These are phyloP conservation scores for Clistopyga incitator DNA, from an alignment of 2,888 invertebrate genomes.

Conservation along the genomic window DNA sequence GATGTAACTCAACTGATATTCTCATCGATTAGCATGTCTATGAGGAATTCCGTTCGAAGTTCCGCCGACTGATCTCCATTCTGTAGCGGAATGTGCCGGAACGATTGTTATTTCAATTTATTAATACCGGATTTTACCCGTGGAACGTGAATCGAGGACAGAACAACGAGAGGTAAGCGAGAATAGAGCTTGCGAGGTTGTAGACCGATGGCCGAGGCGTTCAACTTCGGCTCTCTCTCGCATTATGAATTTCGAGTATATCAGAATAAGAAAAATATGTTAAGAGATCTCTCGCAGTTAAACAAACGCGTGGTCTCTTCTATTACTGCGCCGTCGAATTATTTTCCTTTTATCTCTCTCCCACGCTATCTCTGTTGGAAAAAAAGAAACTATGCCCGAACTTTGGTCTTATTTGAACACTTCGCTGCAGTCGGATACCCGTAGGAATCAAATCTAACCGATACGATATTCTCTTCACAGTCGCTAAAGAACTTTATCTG, in stretches of 20 bases:
- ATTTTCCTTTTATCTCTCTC: neutral
- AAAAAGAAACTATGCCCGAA: conserved; percentile 39
- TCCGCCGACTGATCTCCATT: neutral
- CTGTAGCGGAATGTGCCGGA: neutral
- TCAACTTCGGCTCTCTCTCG: neutral
- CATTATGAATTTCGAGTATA: conserved; percentile 31
- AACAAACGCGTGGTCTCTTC: neutral
- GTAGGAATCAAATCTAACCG: conserved; percentile 50
- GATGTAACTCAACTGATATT: neutral
- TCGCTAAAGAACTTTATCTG: conserved; percentile 6
- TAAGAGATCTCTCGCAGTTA: neutral
- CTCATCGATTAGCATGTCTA: neutral
- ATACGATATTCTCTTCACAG: conserved; percentile 9
- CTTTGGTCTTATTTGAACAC: conserved; percentile 45
- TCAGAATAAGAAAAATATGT: conserved; percentile 28
- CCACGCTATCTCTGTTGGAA: neutral
- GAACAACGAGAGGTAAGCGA: neutral
- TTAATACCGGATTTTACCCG: neutral
- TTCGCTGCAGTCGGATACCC: conserved; percentile 27
- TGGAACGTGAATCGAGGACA: neutral
- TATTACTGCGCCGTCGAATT: neutral
- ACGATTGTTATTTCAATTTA: neutral
- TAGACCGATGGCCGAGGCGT: neutral
- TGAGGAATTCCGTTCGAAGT: neutral
- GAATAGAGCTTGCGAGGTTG: neutral